Evolutionary conservation across 2,888 invertebrate genomes (phyloP), one percentile per base, ranked within the genome.

Genomic region (Stenodera caucasica): DNA sequence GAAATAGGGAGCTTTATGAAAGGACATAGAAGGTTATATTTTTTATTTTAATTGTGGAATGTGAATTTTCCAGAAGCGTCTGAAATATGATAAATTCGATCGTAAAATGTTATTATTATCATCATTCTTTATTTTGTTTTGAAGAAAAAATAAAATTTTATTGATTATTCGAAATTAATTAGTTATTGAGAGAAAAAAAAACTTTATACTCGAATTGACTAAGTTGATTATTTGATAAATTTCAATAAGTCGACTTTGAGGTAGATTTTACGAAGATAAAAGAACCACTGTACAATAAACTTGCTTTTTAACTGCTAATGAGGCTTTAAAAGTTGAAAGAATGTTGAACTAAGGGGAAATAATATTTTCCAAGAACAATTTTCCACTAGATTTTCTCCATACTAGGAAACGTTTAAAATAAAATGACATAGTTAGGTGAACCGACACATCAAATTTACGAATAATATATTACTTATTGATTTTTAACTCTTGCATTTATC

Each of bases 301-400:
- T 65, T 61, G 51, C 60, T 52, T 64, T 65, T 63, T 66, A 66
- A 66, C 65, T 66, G 63, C 65, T 66, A 66, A 66, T 66, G 61
- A 66, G 63, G 59, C 63, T 61, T 61, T 66, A 61, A 66, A 66
- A 64, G 56, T 63, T 61, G 58, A 65, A 61, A 63, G 63, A 65
- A 65, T 63, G 63, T 61, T 54, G 61, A 55, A 59, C 51, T 49
- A 51, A 57, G 37, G 50, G 49, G 49, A 63, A 66, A 66, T 64
- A 67, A 62, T 64, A 62, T 61, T 67, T 65, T 61, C 64, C 49
- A 57, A 61, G 64, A 68, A 67, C 67, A 66, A 69, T 69, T 70
- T 70, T 70, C 69, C 69, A 68, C 59, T 68, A 70, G 68, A 68
- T 70, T 67, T 70, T 70, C 66, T 61, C 62, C 61, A 67, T 68